Base-by-base conservation (phyloP, 2,888 invertebrate genomes). In the Seira sanloemensis region DNA sequence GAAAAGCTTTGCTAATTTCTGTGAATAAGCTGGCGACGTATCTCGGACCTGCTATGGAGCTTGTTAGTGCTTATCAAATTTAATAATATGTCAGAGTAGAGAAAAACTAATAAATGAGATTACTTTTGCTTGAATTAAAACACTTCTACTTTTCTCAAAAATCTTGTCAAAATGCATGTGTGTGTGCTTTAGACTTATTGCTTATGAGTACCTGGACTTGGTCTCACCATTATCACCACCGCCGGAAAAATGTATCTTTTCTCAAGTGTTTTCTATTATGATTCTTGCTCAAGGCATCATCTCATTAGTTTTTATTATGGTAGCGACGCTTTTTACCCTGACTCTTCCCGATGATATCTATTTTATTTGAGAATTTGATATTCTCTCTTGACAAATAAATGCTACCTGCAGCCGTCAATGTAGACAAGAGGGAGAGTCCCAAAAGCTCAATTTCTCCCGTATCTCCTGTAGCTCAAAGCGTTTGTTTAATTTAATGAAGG, bases 251-350 rank as follows among this genome's bases (percentile, higher is more conserved):
- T n/a, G n/a, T n/a, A n/a, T n/a, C n/a, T n/a, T n/a, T n/a, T n/a
- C n/a, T n/a, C n/a, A n/a, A n/a, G n/a, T n/a, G n/a, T n/a, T n/a
- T n/a, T n/a, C n/a, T n/a, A n/a, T n/a, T 73, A 58, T 58, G 25
- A 73, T 54, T 73, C 65, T 75, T 75, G 23, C 25, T 12, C 5
- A 67, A 65, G 65, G 24, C 54, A 77, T 71, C 25, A 21, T 37
- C 71, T 78, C 72, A 78, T 78, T 78, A 78, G 71, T 72, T 69
- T 78, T 78, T 78, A 78, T 78, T 71, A 46, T 26, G 19, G 69
- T 12, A 72, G 46, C 23, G 72, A 72, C 46, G 72, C 78, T 78
- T 27, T 27, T 19, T 75, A 37, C n/a, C 65, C 62, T 78, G 62
- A 71, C 24, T 23, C 46, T 27, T 19, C 7, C 27, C 12, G 54